Evolutionary conservation across 64 coral and sea anemone genomes (phyloP), one percentile per base, ranked within the genome.

Genomic region (Stichodactyla helianthus): DNA sequence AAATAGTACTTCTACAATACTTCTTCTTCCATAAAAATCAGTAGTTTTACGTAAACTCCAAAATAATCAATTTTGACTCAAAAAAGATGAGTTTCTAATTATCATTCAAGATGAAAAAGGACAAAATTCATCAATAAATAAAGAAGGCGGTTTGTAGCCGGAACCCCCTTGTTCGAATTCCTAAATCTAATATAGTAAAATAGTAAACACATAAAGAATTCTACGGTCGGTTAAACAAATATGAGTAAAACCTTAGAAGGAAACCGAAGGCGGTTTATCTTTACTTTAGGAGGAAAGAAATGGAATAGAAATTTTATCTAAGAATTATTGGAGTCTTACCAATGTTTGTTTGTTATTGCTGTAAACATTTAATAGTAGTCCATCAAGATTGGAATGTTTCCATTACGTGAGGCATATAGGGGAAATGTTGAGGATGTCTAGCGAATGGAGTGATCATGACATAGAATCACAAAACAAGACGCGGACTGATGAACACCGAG

Each of bases 61-160:
- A 20, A 74, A 10, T 74, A 27, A 31, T 31, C 4, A 44, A 44
- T 28, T 74, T 74, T 74, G 68, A 74, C 25, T 74, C 68, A 74
- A 31, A 74, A 31, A 74, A 35, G 68, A 74, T 74, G 68, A 14
- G 25, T 74, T 28, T 74, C 26, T 74, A 74, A 74, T 74, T 74
- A 74, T 5, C 68, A 74, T 74, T 11, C 68, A 10, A 4, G 10
- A 23, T 12, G 68, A 74, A 74, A 74, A 74, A 74, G 26, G 68
- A 74, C 68, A 74, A 74, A 74, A 74, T 14, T 74, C 68, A 74
- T 74, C 26, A 74, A 74, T 74, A 74, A 74, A 74, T 74, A 74
- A 74, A 31, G 22, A 74, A 74, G 26, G 25, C 4, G 68, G 68
- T 31, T 58, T 27, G 26, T 11, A 31, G 68, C 68, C 68, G 14